These are phyloP conservation scores for Calidris pugnax DNA, from an alignment of 2,113 vertebrate genomes.

Conservation along the genomic window DNA sequence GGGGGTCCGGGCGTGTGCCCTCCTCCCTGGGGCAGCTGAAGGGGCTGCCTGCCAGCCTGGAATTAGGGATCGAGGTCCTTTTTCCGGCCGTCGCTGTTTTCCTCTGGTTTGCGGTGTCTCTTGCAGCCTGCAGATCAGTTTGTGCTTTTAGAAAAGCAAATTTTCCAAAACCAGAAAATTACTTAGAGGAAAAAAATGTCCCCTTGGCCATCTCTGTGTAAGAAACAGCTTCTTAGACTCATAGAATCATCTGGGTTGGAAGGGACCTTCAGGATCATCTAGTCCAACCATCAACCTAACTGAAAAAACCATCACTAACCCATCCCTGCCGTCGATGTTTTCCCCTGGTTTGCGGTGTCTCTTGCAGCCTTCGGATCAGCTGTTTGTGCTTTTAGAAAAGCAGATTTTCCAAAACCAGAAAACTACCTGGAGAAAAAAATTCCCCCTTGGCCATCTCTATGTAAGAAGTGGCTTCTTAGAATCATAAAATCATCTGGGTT, in stretches of 20 bases:
- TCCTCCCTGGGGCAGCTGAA: background rate
- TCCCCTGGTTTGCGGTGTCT: accelerated
- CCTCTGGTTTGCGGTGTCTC: accelerated
- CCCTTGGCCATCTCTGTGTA: accelerated
- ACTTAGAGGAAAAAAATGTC: accelerated
- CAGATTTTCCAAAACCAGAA: accelerated
- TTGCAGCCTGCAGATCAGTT: accelerated
- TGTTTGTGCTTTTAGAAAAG: no score
- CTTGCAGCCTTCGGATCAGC: accelerated
- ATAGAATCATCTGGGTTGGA: no score
- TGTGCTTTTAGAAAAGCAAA: accelerated
- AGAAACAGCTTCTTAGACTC: no score
- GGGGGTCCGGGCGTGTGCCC: accelerated
- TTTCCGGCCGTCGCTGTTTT: accelerated
- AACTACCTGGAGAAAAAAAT: accelerated
- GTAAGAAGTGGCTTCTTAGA: accelerated
- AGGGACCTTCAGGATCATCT: no score
- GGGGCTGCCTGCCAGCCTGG: background rate
- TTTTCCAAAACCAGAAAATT: background rate
- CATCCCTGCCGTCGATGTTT: no score
- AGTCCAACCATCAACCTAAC: no score
- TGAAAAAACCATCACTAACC: no score
- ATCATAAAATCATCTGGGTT: no score
- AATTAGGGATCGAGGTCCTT: accelerated
- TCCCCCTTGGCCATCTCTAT: accelerated